These are phyloP conservation scores for Alviniconcha strummeri DNA, from an alignment of 2,888 invertebrate genomes.

Conservation along the genomic window DNA sequence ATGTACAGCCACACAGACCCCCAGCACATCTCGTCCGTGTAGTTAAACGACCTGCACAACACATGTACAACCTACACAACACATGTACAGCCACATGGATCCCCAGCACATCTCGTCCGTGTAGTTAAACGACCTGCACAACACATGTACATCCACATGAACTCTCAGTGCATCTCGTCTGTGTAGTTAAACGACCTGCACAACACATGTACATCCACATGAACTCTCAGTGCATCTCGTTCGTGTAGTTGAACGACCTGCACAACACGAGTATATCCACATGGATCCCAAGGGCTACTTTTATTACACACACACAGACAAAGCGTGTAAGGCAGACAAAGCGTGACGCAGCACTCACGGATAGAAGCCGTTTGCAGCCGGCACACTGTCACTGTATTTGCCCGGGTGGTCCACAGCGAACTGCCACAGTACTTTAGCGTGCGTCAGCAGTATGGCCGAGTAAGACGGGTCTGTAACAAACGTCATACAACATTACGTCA, in stretches of 20 bases:
- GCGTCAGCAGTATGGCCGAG: slow-evolving; percentile 49
- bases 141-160: slow-evolving; percentile 53
- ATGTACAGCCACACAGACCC: slow-evolving; percentile 58
- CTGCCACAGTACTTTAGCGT: slow-evolving; percentile 55
- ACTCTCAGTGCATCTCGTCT: slow-evolving; percentile 62
- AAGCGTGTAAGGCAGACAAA: no score
- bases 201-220: slow-evolving; percentile 51
- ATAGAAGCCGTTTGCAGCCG: slow-evolving; percentile 54
- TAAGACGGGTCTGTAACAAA: slow-evolving; percentile 48
- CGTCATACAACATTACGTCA: no score
- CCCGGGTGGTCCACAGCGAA: slow-evolving; percentile 53
- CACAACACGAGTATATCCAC: slow-evolving; percentile 50
- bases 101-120: slow-evolving; percentile 62
- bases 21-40: slow-evolving; percentile 60
- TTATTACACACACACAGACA: slow-evolving; percentile 42
- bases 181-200: slow-evolving; percentile 46
- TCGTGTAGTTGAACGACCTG: slow-evolving; percentile 49
- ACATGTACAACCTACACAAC: slow-evolving; percentile 55
- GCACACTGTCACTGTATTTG: slow-evolving; percentile 54
- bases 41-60: slow-evolving; percentile 43
- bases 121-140: slow-evolving; percentile 45
- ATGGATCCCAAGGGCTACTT: slow-evolving; percentile 57
- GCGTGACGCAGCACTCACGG: slow-evolving; percentile 41
- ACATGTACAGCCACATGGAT: slow-evolving; percentile 55
- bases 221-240: slow-evolving; percentile 62